Evolutionary conservation across 2,113 vertebrate genomes (phyloP), one percentile per base, ranked within the genome.

Genomic region (Empidonax traillii): DNA sequence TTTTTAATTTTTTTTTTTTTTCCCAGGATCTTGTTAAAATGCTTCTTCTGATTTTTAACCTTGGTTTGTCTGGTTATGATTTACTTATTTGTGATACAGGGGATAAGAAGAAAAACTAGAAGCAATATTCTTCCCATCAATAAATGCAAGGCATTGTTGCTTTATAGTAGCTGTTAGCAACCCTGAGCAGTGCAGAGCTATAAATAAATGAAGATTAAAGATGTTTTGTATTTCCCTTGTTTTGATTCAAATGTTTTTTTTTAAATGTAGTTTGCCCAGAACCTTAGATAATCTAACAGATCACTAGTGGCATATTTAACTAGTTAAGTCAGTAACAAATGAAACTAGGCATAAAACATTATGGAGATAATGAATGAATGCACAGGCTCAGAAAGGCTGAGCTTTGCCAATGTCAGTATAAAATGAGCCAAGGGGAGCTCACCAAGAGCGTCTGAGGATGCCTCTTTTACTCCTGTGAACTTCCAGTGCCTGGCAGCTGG

Each of bases 61-160:
- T 97, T 94, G 94, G 77, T 93, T 96, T 94, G 75, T 53, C 94
- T 96, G 97, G 74, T 81, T 96, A 22, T 93, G 96, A 95, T 96
- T 97, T 96, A 97, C 77, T 97, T 51, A 93, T 95, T 97, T 96
- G 85, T 72, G 91, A 91, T 93, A 84, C 20, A 25, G 37, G 5
- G 33, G 65, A 61, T 96, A 97, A 97, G 93, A 93, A 96, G 87
- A 89, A 93, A 94, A 93, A 92, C 88, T 89, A 85, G 73, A 92
- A 85, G 91, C 67, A 97, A 94, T 97, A 97, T 97, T 97, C 87
- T 95, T 81, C 53, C 83, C 87, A 87, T 97, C 94, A 95, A 96
- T 97, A 98, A 97, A 96, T 89, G 78, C 74, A 97, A 95, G 96
- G 33, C 88, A 92, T 89, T 93, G 59, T 94, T 97, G 74, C 92